These are phyloP conservation scores for Phalloptychus januarius DNA, from an alignment of 2,797 vertebrate species.

Conservation along the genomic window DNA sequence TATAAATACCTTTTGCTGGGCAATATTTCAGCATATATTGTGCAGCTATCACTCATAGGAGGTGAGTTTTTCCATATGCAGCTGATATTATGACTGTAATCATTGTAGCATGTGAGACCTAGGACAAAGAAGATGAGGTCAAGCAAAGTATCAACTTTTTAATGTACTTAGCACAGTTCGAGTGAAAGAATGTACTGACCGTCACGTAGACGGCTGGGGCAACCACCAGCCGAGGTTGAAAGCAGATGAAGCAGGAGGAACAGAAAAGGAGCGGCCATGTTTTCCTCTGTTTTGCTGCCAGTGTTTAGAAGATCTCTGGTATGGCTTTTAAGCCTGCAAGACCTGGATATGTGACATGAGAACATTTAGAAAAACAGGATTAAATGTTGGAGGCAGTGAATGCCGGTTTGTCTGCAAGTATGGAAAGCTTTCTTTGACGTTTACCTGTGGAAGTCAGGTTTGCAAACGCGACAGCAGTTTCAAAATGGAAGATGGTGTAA, in stretches of 20 bases:
- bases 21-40: background rate
- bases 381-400: background rate
- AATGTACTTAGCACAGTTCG: too few relatives aligned
- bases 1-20: accelerated
- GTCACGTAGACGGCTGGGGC: background rate
- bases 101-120: slow-evolving; percentile 16
- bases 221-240: accelerated
- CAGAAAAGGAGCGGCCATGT: background rate
- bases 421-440: background rate
- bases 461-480: background rate
- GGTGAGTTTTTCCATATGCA: slow-evolving; percentile 7
- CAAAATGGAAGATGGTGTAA: background rate
- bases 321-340: background rate
- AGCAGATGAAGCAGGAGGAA: slow-evolving; percentile 17
- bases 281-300: slow-evolving; percentile 31
- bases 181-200: slow-evolving; percentile 1
- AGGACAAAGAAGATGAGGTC: background rate
- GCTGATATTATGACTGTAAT: slow-evolving; percentile 9
- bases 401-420: too few relatives aligned
- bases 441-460: background rate
- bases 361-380: background rate
- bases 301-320: background rate
- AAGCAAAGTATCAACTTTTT: background rate
- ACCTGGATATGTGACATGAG: background rate
- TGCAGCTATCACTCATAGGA: background rate